Percentiles rank a stretch among this genome's conserved stretches.
Conservation (phyloP, 2,113 vertebrate genomes). For the Myanophis thanlyinensis region DNA sequence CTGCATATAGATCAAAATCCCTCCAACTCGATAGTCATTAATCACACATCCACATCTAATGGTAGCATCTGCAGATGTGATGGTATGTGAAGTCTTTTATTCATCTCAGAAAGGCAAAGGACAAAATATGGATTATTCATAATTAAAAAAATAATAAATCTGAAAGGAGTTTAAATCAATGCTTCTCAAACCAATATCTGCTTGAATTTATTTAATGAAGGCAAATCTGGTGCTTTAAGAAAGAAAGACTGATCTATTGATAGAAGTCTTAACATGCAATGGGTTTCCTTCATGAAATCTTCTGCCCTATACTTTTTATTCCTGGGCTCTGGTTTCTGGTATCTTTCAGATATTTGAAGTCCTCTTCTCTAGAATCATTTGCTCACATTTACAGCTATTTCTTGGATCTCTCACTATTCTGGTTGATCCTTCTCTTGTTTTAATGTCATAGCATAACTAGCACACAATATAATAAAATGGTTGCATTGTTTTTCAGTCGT, state of each 20-base stretch:
- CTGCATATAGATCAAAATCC: background rate
- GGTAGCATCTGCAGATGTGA: background rate
- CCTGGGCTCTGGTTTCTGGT: background rate
- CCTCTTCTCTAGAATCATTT: background rate
- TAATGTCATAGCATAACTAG: background rate
- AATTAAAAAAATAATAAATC: background rate
- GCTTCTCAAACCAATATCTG: background rate
- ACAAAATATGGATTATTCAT: background rate
- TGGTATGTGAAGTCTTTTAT: background rate
- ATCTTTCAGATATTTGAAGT: background rate
- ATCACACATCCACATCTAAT: background rate
- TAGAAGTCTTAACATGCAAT: background rate
- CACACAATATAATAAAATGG: background rate
- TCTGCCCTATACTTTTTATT: background rate
- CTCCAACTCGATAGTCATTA: background rate
- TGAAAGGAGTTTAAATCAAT: background rate
- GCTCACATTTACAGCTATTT: background rate
- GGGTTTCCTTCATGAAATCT: background rate
- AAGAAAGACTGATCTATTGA: background rate
- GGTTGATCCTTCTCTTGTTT: background rate
- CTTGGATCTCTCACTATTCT: background rate
- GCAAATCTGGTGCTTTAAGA: background rate
- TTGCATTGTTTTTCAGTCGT: background rate
- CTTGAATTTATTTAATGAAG: background rate
- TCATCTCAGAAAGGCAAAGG: background rate